Percentiles rank a stretch among this genome's conserved stretches.
Conservation (phyloP, 1,140 invertebrate species). For the Eumeta japonica region DNA sequence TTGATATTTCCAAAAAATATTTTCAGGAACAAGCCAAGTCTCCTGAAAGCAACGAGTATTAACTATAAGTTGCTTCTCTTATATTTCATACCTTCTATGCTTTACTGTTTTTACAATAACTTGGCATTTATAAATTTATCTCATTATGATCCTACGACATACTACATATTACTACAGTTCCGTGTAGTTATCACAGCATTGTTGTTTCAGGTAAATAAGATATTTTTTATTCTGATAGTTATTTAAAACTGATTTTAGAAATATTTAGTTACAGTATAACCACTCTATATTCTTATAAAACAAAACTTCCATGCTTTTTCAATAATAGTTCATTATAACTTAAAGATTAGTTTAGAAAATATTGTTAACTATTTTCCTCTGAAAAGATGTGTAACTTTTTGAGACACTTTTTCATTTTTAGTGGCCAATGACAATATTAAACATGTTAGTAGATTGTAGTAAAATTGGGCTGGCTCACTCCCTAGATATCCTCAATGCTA, state of each 20-base stretch:
- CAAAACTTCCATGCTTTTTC: neutral
- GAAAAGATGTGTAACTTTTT: no score
- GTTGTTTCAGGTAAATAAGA: slow-evolving; percentile 78
- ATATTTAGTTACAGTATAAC: no score
- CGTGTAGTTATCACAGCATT: slow-evolving; percentile 90
- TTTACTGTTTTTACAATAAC: slow-evolving; percentile 96
- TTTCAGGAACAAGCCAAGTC: slow-evolving; percentile 45
- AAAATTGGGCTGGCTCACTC: no score
- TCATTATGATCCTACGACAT: slow-evolving; percentile 91
- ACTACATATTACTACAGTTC: slow-evolving; percentile 90
- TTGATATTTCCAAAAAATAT: no score
- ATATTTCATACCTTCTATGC: slow-evolving; percentile 86
- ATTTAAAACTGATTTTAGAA: neutral
- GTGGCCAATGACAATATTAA: no score
- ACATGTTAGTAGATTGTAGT: no score
- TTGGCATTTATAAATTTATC: slow-evolving; percentile 88
- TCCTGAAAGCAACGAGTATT: slow-evolving; percentile 52
- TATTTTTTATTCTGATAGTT: neutral
- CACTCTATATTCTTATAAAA: no score
- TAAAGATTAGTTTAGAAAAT: neutral
- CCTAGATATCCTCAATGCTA: no score
- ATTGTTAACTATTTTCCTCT: neutral
- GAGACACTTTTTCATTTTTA: no score
- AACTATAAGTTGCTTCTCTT: slow-evolving; percentile 70
- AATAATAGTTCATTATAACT: neutral